Percentiles rank a stretch among this genome's conserved stretches.
These are phyloP conservation scores for Gryllus bimaculatus DNA, from an alignment of 1,140 invertebrate species.

Conservation along the genomic window DNA sequence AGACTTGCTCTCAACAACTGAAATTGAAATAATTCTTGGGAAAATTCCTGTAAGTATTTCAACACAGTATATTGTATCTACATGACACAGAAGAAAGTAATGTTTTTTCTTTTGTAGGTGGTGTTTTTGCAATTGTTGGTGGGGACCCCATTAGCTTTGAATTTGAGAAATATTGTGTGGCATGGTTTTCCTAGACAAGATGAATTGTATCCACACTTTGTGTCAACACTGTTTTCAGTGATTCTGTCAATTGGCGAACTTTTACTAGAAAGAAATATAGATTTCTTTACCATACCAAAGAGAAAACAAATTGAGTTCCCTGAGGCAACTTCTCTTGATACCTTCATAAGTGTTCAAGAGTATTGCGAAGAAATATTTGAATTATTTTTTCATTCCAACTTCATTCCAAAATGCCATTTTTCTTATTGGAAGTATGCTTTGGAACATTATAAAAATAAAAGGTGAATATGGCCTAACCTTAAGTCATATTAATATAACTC, in stretches of 20 bases:
- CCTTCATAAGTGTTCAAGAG: background rate
- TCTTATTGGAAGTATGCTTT: background rate
- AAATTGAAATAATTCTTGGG: slow-evolving; percentile 10
- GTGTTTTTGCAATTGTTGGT: slow-evolving; percentile 22
- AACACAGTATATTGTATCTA: no score
- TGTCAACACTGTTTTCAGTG: slow-evolving; percentile 16
- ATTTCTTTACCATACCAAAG: background rate
- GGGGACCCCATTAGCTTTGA: slow-evolving; percentile 20
- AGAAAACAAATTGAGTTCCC: background rate
- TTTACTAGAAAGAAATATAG: slow-evolving; percentile 9
- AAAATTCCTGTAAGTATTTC: slow-evolving; percentile 17
- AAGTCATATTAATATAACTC: no score
- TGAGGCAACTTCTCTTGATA: background rate
- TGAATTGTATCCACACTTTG: slow-evolving; percentile 19
- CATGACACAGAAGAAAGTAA: background rate
- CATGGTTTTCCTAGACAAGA: slow-evolving; percentile 21
- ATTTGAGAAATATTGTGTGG: slow-evolving; percentile 23
- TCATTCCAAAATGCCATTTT: slow-evolving; percentile 7
- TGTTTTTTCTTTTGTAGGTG: slow-evolving; percentile 8
- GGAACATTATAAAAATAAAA: slow-evolving; percentile 15
- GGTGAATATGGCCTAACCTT: background rate
- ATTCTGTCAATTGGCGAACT: slow-evolving; percentile 21
- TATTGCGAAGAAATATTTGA: background rate
- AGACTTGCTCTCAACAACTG: slow-evolving; percentile 16
- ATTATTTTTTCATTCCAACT: background rate